These are phyloP conservation scores for Philaethria dido DNA, from an alignment of 2,888 invertebrate genomes.

Conservation along the genomic window DNA sequence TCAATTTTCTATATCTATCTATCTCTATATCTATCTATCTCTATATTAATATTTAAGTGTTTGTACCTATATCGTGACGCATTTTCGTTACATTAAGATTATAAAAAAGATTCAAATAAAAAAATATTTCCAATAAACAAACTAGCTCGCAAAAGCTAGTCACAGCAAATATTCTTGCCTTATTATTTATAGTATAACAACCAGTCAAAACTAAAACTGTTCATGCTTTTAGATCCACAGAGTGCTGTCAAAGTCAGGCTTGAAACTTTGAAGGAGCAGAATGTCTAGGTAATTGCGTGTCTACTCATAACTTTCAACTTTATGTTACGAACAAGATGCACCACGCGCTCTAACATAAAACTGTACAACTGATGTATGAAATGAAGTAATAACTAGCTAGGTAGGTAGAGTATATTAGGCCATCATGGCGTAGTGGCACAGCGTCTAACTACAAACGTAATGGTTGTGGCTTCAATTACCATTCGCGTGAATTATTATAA, in stretches of 20 bases:
- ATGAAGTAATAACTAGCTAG: not conserved
- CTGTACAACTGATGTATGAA: not conserved
- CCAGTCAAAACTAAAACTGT: constrained; percentile 11
- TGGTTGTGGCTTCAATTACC: too few relatives aligned
- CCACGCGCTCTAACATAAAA: not conserved
- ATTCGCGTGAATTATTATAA: too few relatives aligned
- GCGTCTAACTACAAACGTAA: too few relatives aligned
- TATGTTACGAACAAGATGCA: constrained; percentile 2
- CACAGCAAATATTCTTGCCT: not conserved
- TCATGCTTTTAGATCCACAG: not conserved
- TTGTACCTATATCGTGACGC: too few relatives aligned
- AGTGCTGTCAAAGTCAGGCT: constrained; percentile 24
- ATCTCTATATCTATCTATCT: too few relatives aligned
- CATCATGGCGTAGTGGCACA: too few relatives aligned
- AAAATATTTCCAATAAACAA: not conserved
- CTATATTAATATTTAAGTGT: too few relatives aligned
- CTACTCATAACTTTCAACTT: constrained; percentile 20
- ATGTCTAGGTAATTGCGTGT: constrained; percentile 23
- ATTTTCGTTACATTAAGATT: too few relatives aligned
- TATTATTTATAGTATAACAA: constrained; percentile 3
- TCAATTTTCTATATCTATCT: too few relatives aligned
- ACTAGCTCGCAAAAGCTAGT: not conserved
- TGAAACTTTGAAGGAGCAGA: constrained; percentile 15
- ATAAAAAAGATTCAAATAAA: too few relatives aligned
- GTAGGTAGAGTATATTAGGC: too few relatives aligned